A percentile compares a stretch with the other conserved stretches of the same genome.
phyloP scores from a whole-genome alignment of 2,888 invertebrate species.

The Muscina levida region DNA sequence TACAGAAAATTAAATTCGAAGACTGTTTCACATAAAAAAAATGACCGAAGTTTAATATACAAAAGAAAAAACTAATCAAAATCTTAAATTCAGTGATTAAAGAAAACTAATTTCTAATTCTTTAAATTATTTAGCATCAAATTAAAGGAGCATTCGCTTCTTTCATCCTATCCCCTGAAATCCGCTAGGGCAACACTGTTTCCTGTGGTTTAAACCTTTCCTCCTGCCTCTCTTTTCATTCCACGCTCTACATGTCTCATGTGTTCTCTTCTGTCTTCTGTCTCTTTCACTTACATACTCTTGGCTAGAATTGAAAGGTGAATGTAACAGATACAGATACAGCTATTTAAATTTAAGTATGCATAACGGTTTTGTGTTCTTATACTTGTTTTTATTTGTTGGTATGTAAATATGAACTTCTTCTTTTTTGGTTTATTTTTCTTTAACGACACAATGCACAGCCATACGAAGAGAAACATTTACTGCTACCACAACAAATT shows the following conservation, averaged over 20 bases:
- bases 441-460: not conserved
- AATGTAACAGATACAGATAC: conserved; percentile 53
- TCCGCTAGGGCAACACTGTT: too few relatives aligned
- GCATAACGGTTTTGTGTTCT: conserved; percentile 4
- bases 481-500: not conserved
- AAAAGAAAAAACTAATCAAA: too few relatives aligned
- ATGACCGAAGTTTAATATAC: too few relatives aligned
- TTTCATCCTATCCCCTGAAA: too few relatives aligned
- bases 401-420: conserved; percentile 35
- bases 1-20: too few relatives aligned
- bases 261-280: not conserved
- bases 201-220: too few relatives aligned
- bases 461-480: conserved; percentile 17
- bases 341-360: conserved; percentile 53
- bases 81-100: too few relatives aligned
- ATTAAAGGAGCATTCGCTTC: too few relatives aligned
- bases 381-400: not conserved
- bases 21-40: too few relatives aligned
- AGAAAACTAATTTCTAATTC: too few relatives aligned
- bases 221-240: not conserved
- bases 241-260: conserved; percentile 2
- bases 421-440: too few relatives aligned
- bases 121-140: too few relatives aligned
- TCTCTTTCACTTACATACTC: not conserved
- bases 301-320: conserved; percentile 44